phyloP scores from a whole-genome alignment of 2,888 invertebrate genomes.

The Nemotelus nigrinus region DNA sequence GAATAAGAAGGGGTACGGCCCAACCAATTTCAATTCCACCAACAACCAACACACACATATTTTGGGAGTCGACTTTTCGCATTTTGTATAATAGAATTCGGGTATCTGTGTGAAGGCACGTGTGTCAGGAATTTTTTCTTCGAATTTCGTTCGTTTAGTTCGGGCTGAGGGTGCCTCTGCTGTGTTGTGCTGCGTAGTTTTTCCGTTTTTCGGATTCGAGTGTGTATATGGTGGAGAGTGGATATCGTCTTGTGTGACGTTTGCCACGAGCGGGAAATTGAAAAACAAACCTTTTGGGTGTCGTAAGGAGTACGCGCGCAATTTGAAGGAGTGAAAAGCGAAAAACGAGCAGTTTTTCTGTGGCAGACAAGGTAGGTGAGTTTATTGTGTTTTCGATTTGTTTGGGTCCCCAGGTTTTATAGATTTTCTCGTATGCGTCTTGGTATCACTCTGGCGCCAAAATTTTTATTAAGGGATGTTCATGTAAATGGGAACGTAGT shows the following conservation, averaged over 20 bases:
- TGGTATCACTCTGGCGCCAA: slow-evolving; percentile 15
- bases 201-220: not conserved
- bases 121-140: slow-evolving; percentile 17
- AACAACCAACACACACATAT: slow-evolving; percentile 14
- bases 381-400: slow-evolving; percentile 4
- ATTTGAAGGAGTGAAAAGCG: not conserved
- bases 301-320: not conserved
- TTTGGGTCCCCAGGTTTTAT: slow-evolving; percentile 3
- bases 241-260: not conserved
- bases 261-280: slow-evolving; percentile 1
- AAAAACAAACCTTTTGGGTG: not conserved
- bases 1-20: not conserved
- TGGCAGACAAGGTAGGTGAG: slow-evolving; percentile 32
- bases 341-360: not conserved
- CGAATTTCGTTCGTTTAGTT: not conserved
- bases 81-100: not conserved
- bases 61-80: slow-evolving; percentile 30
- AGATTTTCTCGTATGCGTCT: not conserved
- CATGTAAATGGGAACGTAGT: no score
- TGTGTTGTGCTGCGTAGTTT: slow-evolving; percentile 29
- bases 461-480: not conserved
- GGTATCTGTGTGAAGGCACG: slow-evolving; percentile 16
- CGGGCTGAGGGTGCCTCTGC: not conserved
- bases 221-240: slow-evolving; percentile 6
- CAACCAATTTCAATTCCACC: slow-evolving; percentile 2